Evolutionary conservation across 2,888 invertebrate species (phyloP), one percentile per base, ranked within the genome.

Genomic region (Clivina fossor): DNA sequence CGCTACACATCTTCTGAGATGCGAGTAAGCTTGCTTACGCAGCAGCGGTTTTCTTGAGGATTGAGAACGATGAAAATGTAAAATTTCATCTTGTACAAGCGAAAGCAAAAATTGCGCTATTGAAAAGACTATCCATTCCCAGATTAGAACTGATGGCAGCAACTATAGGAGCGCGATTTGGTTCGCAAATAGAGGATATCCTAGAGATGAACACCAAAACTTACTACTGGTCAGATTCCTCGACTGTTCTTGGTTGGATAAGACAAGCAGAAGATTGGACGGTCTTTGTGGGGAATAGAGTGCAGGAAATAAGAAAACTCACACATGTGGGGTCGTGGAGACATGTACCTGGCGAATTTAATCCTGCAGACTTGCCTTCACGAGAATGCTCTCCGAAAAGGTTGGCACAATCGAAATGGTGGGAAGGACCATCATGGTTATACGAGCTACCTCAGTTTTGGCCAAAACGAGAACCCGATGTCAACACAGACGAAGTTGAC

Each of bases 381-480:
- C 38, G 68, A 43, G 68, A 67, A 2, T 68, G 67, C 51, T 43
- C 38, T 15, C 55, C 63, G 1, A 43, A 56, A 40, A 40, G 62
- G 15, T 58, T 69, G 2, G 5, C 63, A 4, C 53, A 64, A 19
- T 60, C 63, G 1, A 37, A 44, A 59, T 69, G 67, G 68, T 69
- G 65, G 67, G 59, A 63, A 59, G 68, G 67, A 4, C 67, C 68
- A 8, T n/a, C 40, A 3, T 68, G 67, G 68, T 48, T 69, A n/a
- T 51, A 49, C 18, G n/a, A 50, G 16, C 7, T 48, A 4, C 41
- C 48, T 19, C 50, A 60, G 15, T 4, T 53, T 5, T 68, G 66
- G 65, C 66, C 68, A 4, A 30, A 9, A 4, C 9, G 32, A 2
- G 9, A 58, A 4, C 2, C 22, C 9, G 18, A 15, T n/a, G 7